phyloP scores from a whole-genome alignment of 2,888 invertebrate genomes.

The Apoda limacodes region DNA sequence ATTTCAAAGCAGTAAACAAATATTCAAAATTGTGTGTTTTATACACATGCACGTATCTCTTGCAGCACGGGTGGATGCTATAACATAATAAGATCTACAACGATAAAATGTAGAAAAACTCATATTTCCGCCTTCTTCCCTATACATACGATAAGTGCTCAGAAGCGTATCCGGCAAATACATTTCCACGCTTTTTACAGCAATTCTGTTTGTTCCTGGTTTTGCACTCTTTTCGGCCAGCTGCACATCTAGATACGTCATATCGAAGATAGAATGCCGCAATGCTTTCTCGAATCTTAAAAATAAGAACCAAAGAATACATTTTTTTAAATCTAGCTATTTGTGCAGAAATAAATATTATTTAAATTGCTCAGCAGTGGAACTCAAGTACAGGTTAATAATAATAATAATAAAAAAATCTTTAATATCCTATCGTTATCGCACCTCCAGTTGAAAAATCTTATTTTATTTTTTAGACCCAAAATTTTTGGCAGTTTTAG shows the following conservation, averaged over 20 bases:
- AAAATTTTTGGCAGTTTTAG: background rate
- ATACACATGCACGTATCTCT: slow-evolving; percentile 15
- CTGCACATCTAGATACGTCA: slow-evolving; percentile 1
- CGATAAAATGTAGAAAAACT: slow-evolving; percentile 14
- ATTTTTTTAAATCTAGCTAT: slow-evolving; percentile 4
- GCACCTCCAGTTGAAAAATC: slow-evolving; percentile 1
- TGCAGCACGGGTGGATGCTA: slow-evolving; percentile 9
- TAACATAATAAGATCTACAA: slow-evolving; percentile 13
- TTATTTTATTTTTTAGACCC: slow-evolving; percentile 2
- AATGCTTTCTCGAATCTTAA: background rate
- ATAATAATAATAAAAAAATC: slow-evolving; percentile 1
- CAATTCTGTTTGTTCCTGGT: slow-evolving; percentile 10
- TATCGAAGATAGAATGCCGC: background rate
- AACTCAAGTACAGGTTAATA: background rate
- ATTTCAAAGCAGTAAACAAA: slow-evolving; percentile 7
- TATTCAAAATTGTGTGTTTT: slow-evolving; percentile 15
- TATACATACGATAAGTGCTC: slow-evolving; percentile 4
- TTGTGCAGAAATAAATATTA: background rate
- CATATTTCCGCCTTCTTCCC: slow-evolving; percentile 4
- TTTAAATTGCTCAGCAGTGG: slow-evolving; percentile 1
- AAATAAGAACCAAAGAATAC: no score
- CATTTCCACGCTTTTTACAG: slow-evolving; percentile 9
- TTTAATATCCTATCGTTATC: background rate
- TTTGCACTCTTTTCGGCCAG: slow-evolving; percentile 9
- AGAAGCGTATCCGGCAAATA: slow-evolving; percentile 5